These are phyloP conservation scores for Ericerus pela DNA, from an alignment of 1,140 invertebrate genomes.

Conservation along the genomic window DNA sequence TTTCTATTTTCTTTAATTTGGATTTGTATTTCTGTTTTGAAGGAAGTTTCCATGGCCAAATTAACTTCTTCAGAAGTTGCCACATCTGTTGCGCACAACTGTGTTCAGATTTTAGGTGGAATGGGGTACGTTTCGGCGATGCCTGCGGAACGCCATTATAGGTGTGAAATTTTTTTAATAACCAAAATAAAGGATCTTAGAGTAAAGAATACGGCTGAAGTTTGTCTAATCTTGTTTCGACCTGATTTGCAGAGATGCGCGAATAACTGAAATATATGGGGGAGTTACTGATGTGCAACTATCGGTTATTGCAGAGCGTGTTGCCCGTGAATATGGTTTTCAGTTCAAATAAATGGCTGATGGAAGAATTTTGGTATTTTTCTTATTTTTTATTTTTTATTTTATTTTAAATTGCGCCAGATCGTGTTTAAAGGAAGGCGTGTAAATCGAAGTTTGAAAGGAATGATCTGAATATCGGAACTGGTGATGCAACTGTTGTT, in stretches of 20 bases:
- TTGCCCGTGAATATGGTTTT: constrained; percentile 24
- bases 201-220: not conserved
- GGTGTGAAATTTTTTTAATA: constrained; percentile 10
- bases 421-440: no score
- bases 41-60: constrained; percentile 47
- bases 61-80: constrained; percentile 44
- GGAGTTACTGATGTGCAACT: constrained; percentile 23
- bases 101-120: constrained; percentile 37
- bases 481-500: no score
- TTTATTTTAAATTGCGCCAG: no score
- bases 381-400: no score
- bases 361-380: no score
- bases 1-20: not conserved
- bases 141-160: constrained; percentile 43
- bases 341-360: no score
- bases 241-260: constrained; percentile 25
- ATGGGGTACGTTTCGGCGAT: constrained; percentile 45
- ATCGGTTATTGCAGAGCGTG: constrained; percentile 21
- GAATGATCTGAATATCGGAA: no score
- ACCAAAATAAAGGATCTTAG: not conserved
- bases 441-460: no score
- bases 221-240: not conserved
- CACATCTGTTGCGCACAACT: constrained; percentile 42
- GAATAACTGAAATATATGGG: constrained; percentile 31
- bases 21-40: no score